These are phyloP conservation scores for Lathronympha strigana DNA, from an alignment of 2,888 invertebrate genomes.

Conservation along the genomic window DNA sequence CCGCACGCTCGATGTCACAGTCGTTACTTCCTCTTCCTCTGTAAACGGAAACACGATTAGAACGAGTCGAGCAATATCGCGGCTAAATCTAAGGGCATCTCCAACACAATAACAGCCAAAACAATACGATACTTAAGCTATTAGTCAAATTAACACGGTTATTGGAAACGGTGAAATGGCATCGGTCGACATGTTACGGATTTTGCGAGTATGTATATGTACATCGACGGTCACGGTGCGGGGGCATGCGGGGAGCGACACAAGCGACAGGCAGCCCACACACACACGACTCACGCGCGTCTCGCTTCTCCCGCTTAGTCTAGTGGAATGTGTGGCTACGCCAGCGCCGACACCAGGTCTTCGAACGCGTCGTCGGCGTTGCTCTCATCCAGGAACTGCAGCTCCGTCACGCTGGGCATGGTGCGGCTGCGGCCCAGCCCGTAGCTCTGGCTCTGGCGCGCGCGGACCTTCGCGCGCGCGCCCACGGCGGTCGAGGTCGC, in stretches of 20 bases:
- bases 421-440: slow-evolving; percentile 89
- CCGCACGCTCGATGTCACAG: slow-evolving; percentile 78
- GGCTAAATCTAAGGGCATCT: slow-evolving; percentile 57
- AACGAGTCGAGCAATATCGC: slow-evolving; percentile 36
- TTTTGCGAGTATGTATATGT: slow-evolving; percentile 56
- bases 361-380: slow-evolving; percentile 96
- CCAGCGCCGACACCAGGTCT: slow-evolving; percentile 88
- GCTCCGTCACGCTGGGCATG: slow-evolving; percentile 88
- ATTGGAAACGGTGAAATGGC: slow-evolving; percentile 70
- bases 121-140: slow-evolving; percentile 77
- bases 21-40: slow-evolving; percentile 75
- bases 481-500: slow-evolving; percentile 46
- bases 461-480: slow-evolving; percentile 55
- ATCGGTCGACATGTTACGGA: slow-evolving; percentile 60
- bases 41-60: slow-evolving; percentile 52
- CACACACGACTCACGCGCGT: slow-evolving; percentile 83
- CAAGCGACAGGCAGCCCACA: slow-evolving; percentile 76
- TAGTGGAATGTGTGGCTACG: slow-evolving; percentile 80
- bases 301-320: slow-evolving; percentile 75
- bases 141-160: slow-evolving; percentile 81
- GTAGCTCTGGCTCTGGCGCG: slow-evolving; percentile 65
- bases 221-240: slow-evolving; percentile 60
- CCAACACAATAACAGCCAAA: slow-evolving; percentile 71
- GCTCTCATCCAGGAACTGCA: slow-evolving; percentile 88
- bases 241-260: slow-evolving; percentile 60